Conservation (phyloP, 2,113 vertebrate genomes). For the Callipepla californica region DNA sequence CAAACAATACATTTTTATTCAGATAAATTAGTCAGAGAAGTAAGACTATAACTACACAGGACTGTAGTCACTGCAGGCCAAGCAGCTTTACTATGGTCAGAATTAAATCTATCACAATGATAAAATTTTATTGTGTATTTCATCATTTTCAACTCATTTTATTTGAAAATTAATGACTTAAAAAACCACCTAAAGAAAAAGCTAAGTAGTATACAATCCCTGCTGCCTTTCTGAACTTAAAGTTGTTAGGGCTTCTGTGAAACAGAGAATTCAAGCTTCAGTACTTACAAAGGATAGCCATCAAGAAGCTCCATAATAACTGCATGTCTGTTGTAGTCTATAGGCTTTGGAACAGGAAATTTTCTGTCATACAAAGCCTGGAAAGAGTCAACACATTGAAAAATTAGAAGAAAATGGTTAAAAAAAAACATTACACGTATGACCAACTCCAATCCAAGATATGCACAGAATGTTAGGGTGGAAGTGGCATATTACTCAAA, state of each 20-base stretch:
- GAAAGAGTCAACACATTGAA: neutral
- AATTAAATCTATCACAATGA: neutral
- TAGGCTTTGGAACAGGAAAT: constrained; percentile 95
- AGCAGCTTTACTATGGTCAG: neutral
- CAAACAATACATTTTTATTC: neutral
- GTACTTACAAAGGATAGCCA: constrained; percentile 94
- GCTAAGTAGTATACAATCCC: neutral
- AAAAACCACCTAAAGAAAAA: neutral
- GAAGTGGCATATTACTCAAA: neutral
- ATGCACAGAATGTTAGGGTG: neutral
- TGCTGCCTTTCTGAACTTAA: neutral
- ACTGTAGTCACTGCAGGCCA: neutral
- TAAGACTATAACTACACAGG: neutral
- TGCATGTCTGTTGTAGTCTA: constrained; percentile 96
- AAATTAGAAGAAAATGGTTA: neutral
- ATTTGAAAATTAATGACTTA: neutral
- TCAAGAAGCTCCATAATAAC: constrained; percentile 96
- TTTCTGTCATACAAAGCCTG: constrained; percentile 91
- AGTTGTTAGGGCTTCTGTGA: neutral
- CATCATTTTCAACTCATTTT: neutral
- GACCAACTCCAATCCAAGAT: neutral
- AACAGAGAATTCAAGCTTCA: neutral
- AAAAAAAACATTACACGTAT: neutral
- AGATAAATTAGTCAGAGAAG: neutral
- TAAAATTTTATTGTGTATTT: neutral